Evolutionary conservation across 2,797 vertebrate species (phyloP).

Genomic region (Pangasius djambal): DNA sequence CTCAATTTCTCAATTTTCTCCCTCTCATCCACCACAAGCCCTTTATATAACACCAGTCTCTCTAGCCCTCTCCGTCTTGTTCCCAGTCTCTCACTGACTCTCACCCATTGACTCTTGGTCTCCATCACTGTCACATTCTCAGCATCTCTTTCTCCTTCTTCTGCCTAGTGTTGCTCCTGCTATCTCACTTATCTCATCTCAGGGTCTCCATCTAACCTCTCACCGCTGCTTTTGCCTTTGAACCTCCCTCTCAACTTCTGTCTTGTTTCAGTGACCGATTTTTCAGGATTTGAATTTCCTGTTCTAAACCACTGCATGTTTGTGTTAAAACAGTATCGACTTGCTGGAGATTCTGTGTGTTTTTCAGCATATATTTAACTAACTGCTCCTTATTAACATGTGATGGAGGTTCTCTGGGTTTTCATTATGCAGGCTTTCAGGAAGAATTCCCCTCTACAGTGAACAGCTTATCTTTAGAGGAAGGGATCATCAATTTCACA

Average conservation of each 20-base stretch:
- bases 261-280: not conserved
- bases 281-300: not conserved
- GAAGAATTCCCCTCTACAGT: not conserved
- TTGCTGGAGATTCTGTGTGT: not conserved
- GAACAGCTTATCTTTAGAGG: not conserved
- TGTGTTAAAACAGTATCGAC: not conserved
- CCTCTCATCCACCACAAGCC: not conserved
- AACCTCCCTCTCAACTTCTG: not conserved
- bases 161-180: not conserved
- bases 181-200: not conserved
- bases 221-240: not conserved
- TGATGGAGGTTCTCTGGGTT: not conserved
- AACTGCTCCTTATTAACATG: not conserved
- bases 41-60: not conserved
- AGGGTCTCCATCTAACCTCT: not conserved
- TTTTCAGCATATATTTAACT: not conserved
- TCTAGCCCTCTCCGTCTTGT: not conserved
- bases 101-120: not conserved
- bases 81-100: not conserved
- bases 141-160: not conserved
- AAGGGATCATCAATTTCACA: not conserved
- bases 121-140: not conserved
- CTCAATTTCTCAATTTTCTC: not conserved
- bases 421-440: not conserved
- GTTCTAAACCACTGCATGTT: not conserved